Evolutionary conservation across 2,797 vertebrate species (phyloP).

Genomic region (Acanthurus leucopareius): DNA sequence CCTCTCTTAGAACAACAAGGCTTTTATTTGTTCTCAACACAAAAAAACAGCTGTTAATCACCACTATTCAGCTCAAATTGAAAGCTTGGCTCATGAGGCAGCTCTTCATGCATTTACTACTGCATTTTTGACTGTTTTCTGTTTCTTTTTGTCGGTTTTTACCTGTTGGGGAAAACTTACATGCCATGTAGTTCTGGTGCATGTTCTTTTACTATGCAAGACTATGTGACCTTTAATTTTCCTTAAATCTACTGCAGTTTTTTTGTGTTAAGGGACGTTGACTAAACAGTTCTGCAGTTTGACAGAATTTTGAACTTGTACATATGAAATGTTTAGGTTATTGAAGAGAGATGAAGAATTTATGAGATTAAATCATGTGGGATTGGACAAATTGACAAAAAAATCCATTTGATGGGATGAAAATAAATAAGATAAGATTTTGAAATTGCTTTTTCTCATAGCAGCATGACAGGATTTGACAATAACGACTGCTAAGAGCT

Average conservation of each 20-base stretch:
- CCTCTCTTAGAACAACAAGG: constrained; percentile 46
- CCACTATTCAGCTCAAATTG: constrained; percentile 19
- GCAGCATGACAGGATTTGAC: not conserved
- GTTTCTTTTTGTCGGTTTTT: not conserved
- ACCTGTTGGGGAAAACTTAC: not conserved
- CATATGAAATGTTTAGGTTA: not conserved
- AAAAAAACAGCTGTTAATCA: constrained; percentile 43
- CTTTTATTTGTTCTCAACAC: constrained; percentile 43
- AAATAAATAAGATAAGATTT: constrained; percentile 1
- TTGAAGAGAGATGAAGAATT: not conserved
- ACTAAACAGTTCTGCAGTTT: constrained; percentile 8
- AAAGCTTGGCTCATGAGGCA: constrained; percentile 23
- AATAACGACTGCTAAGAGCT: not conserved
- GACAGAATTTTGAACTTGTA: not conserved
- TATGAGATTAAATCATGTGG: not conserved
- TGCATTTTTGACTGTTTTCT: not conserved
- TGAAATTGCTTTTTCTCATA: too few relatives aligned
- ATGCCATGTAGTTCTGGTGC: not conserved
- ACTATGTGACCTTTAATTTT: constrained; percentile 28
- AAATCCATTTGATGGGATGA: constrained; percentile 6
- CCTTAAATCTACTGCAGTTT: not conserved
- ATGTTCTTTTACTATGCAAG: not conserved
- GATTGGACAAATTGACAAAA: not conserved
- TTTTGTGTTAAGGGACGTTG: not conserved
- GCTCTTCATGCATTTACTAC: constrained; percentile 16